phyloP scores from a whole-genome alignment of 2,113 vertebrate genomes.

The Scophthalmus maximus region DNA sequence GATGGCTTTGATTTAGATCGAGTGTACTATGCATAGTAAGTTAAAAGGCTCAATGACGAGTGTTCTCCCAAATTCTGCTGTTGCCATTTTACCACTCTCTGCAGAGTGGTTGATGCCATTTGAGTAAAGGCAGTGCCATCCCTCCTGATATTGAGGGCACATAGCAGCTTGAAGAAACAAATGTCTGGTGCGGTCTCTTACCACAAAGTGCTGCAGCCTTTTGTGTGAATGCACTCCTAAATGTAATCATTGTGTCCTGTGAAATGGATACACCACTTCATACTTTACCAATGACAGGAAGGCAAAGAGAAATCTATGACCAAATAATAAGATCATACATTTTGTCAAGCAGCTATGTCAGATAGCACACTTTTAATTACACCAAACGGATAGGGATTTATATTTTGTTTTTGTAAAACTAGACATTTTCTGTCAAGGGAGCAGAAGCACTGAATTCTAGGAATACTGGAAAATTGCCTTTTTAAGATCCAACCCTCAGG shows the following conservation, averaged over 20 bases:
- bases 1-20: not conserved
- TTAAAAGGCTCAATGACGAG: not conserved
- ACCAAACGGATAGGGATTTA: too few relatives aligned
- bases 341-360: not conserved
- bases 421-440: not conserved
- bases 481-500: too few relatives aligned
- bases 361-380: not conserved
- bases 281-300: not conserved
- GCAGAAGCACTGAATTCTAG: too few relatives aligned
- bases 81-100: not conserved
- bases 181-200: not conserved
- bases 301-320: not conserved
- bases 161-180: not conserved
- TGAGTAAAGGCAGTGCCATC: not conserved
- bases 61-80: not conserved
- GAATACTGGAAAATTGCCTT: too few relatives aligned
- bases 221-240: not conserved
- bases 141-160: not conserved
- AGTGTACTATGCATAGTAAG: not conserved
- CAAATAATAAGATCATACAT: not conserved
- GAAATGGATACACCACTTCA: not conserved
- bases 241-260: not conserved
- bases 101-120: not conserved
- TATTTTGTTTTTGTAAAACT: not conserved
- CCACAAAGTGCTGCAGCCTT: not conserved